A percentile compares a stretch with the other conserved stretches of the same genome.
These are phyloP conservation scores for Saccopteryx bilineata DNA, from an alignment of 2,113 vertebrate genomes.

Conservation along the genomic window DNA sequence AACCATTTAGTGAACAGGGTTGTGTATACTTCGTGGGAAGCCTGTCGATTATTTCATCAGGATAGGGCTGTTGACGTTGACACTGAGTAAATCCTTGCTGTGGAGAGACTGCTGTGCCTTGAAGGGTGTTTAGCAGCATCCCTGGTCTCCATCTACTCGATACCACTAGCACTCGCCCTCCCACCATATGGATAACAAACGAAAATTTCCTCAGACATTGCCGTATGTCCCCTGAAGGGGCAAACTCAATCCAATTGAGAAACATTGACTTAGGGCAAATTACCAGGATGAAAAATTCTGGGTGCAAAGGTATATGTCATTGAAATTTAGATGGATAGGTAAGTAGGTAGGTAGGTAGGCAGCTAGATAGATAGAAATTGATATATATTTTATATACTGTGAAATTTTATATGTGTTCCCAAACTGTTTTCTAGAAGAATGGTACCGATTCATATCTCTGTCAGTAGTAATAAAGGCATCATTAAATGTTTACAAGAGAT, in stretches of 20 bases:
- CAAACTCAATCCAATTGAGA: neutral
- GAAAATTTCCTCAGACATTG: neutral
- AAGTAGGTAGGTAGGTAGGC: neutral
- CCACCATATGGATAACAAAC: neutral
- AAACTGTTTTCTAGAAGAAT: neutral
- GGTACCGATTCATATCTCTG: neutral
- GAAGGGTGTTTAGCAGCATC: too few relatives aligned
- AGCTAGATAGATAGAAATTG: neutral
- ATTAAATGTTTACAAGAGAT: neutral
- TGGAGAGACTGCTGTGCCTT: neutral
- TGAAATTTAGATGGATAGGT: neutral
- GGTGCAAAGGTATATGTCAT: neutral
- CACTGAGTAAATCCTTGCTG: neutral
- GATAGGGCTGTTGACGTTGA: neutral
- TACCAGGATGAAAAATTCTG: neutral
- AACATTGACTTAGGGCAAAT: neutral
- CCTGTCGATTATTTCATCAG: neutral
- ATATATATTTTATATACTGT: neutral
- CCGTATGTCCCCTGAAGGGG: accelerated
- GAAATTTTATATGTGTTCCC: neutral
- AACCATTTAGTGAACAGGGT: neutral
- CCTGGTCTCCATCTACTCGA: neutral
- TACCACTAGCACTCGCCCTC: neutral
- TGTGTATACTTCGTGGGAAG: neutral
- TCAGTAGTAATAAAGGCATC: neutral